phyloP scores from a whole-genome alignment of 2,113 vertebrate species.

The Petrocephalus microphthalmus region DNA sequence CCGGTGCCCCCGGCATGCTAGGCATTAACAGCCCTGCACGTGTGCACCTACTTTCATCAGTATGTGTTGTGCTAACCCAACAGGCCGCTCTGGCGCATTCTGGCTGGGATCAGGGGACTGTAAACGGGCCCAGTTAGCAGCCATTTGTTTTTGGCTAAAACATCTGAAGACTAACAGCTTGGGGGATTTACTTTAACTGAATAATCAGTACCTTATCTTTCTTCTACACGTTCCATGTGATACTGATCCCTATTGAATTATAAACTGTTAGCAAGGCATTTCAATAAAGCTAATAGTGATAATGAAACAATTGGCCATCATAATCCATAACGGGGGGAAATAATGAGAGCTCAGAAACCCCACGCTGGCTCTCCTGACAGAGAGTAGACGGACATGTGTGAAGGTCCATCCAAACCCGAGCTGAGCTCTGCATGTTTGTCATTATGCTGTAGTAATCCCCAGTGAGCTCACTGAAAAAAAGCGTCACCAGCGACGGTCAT shows the following conservation, averaged over 20 bases:
- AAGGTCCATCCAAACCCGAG: not conserved
- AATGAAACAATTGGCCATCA: not conserved
- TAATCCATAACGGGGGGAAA: not conserved
- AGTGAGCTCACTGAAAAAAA: not conserved
- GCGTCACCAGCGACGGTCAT: not conserved
- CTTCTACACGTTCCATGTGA: not conserved
- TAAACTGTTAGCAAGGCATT: not conserved
- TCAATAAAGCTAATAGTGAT: not conserved
- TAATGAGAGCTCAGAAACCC: not conserved
- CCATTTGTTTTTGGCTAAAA: not conserved
- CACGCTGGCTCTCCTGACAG: not conserved
- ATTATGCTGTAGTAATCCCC: not conserved
- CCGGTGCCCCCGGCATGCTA: not conserved
- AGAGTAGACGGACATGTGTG: not conserved
- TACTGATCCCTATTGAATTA: not conserved
- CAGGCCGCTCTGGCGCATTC: not conserved
- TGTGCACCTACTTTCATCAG: not conserved
- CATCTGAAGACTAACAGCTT: not conserved
- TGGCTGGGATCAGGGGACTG: not conserved
- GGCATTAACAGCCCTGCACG: not conserved
- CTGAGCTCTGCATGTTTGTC: not conserved
- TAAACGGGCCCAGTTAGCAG: not conserved
- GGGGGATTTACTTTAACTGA: not conserved
- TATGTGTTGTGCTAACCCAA: not conserved
- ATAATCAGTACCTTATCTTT: constrained; percentile 7